Base-by-base conservation (phyloP, 2,888 invertebrate genomes). In the Amphiduros pacificus region DNA sequence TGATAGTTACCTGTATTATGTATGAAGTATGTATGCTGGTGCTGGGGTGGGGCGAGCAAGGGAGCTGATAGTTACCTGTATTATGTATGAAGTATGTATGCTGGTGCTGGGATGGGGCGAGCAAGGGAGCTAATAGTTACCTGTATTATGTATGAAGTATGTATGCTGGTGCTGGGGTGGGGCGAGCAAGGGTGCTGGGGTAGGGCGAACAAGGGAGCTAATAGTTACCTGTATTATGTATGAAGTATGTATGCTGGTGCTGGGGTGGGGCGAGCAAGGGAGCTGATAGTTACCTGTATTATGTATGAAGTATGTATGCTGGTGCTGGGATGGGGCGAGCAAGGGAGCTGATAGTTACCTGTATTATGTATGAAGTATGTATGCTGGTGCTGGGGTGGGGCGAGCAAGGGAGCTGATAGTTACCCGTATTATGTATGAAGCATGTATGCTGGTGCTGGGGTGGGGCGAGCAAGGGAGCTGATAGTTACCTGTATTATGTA, bases 171-270 rank as follows among this genome's bases (percentile, higher is more conserved):
- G 22, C 6, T 52, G 36, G n/a, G 50, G 41, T n/a, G 58, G 32
- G 9, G 56, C 44, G 2, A 67, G 57, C 24, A 72, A 61, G 61
- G 77, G 75, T 53, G 74, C 69, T 29, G 80, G 69, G 22, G 79
- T 76, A 55, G 87, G 87, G 62, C 88, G 87, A 53, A 82, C 66
- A 71, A 81, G 74, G 4, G 67, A 36, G 17, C 9, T 36, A 11
- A 36, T 36, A 11, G 17, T 48, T 58, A 57, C 58, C 57, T 52
- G 57, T 51, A 50, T 54, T 58, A 27, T 28, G 27, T 2, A n/a
- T 20, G 24, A 27, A 48, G 57, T 52, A 40, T n/a, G 40, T 26
- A 11, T 58, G 61, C 26, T 49, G 28, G 32, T 41, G 22, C 6
- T 52, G 36, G n/a, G 50, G 41, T n/a, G 58, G 32, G 9, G 56